phyloP scores from a whole-genome alignment of 1,140 invertebrate genomes.

The Drosophila nebulosa region DNA sequence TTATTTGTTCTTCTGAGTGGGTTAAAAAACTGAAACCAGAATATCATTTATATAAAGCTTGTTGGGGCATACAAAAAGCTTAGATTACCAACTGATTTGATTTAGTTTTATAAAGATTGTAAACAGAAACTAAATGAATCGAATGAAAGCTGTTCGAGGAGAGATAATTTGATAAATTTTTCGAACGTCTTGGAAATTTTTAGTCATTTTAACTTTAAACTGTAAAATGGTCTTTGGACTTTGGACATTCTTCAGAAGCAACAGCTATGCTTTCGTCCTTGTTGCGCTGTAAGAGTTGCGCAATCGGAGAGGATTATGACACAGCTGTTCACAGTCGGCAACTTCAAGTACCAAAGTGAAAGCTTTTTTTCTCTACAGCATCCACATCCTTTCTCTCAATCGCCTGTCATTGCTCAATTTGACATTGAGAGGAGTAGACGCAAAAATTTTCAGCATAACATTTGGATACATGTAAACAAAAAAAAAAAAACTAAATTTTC shows the following conservation, averaged over 20 bases:
- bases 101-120: no score
- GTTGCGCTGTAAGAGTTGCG: slow-evolving; percentile 53
- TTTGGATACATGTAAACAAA: slow-evolving; percentile 56
- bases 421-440: slow-evolving; percentile 48
- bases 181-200: no score
- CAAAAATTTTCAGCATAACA: slow-evolving; percentile 39
- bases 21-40: slow-evolving; percentile 41
- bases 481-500: neutral
- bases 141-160: no score
- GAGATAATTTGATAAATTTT: no score
- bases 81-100: no score
- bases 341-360: slow-evolving; percentile 25
- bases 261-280: slow-evolving; percentile 12
- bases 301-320: slow-evolving; percentile 41
- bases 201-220: neutral
- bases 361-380: slow-evolving; percentile 25
- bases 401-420: slow-evolving; percentile 36
- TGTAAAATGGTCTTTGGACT: neutral
- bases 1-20: slow-evolving; percentile 80
- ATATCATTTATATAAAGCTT: slow-evolving; percentile 6
- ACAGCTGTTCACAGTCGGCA: slow-evolving; percentile 7
- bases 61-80: no score
- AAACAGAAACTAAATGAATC: no score
- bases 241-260: slow-evolving; percentile 6
- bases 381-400: slow-evolving; percentile 18